phyloP scores from a whole-genome alignment of 2,113 vertebrate genomes.

The Cariama cristata region DNA sequence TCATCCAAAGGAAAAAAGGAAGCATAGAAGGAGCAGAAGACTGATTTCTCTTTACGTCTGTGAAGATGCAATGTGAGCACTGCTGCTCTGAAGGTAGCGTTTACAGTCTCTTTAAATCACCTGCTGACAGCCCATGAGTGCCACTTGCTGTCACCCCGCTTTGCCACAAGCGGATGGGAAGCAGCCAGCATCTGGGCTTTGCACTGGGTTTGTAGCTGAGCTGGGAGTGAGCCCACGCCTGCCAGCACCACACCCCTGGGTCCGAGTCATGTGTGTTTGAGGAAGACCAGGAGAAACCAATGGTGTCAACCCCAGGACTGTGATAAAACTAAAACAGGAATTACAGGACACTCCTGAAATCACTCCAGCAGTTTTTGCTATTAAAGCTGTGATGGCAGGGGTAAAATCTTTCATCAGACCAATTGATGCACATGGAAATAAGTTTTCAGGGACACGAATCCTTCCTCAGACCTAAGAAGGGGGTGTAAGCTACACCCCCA shows the following conservation, averaged over 20 bases:
- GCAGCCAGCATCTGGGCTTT: neutral
- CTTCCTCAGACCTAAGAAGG: neutral
- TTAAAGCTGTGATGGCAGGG: neutral
- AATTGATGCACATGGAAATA: neutral
- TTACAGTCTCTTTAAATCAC: neutral
- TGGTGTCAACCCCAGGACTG: neutral
- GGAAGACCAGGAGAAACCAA: neutral
- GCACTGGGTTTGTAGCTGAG: neutral
- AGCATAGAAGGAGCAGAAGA: neutral
- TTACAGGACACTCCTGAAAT: neutral
- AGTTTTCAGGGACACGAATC: neutral
- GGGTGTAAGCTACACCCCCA: neutral
- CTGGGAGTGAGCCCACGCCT: rapidly evolving
- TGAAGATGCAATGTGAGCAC: rapidly evolving
- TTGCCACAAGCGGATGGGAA: rapidly evolving
- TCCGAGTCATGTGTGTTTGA: neutral
- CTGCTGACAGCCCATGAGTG: neutral
- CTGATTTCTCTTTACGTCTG: neutral
- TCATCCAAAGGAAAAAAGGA: neutral
- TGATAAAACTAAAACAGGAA: neutral
- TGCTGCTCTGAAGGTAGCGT: neutral
- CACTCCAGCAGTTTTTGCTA: neutral
- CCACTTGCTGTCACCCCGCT: neutral
- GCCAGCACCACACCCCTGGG: neutral
- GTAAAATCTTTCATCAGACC: neutral